Evolutionary conservation across 2,888 invertebrate genomes (phyloP), one percentile per base, ranked within the genome.

Genomic region (Deladenus siricidicola): DNA sequence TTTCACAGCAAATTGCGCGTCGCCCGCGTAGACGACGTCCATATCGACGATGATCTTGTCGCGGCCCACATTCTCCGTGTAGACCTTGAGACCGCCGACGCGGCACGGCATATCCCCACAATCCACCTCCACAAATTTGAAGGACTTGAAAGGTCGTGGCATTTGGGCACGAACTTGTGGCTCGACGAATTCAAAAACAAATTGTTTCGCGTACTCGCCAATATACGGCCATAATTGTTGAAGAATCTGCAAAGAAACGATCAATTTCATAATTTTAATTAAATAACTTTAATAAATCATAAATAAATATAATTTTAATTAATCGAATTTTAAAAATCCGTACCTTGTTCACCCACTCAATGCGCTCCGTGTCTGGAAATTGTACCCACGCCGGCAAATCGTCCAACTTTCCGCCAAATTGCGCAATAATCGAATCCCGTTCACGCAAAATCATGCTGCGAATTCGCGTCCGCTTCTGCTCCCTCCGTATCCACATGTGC

Each of bases 41-140:
- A 94, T 83, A 81, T 98, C 98, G 86, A 98, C 87, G 74, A 96
- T 89, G 72, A 98, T 92, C 83, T 96, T 93, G 73, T 84, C 82
- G 56, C 83, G 71, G 28, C 89, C 87, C 29, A 90, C 86, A 80
- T 92, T 89, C 80, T 89, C 89, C 73, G 92, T 91, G 80, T 96
- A 96, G 10, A 94, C 92, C 64, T 78, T 78, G 47, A 78, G 70
- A 14, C 79, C 78, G 30, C 73, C 71, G n/a, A 78, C 75, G 42
- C 78, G 62, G 49, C 71, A 72, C 17, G 78, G 77, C 79, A 93
- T 43, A 51, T 74, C 75, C 59, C 96, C 96, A 49, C 96, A 84
- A 65, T 94, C 89, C 80, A 96, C 88, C 74, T 90, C 86, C 78
- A 90, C 90, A 79, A 98, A 98, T 78, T 88, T 87, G 76, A 98